Base-by-base conservation (phyloP, 1,140 invertebrate genomes). In the Trissolcus basalis region DNA sequence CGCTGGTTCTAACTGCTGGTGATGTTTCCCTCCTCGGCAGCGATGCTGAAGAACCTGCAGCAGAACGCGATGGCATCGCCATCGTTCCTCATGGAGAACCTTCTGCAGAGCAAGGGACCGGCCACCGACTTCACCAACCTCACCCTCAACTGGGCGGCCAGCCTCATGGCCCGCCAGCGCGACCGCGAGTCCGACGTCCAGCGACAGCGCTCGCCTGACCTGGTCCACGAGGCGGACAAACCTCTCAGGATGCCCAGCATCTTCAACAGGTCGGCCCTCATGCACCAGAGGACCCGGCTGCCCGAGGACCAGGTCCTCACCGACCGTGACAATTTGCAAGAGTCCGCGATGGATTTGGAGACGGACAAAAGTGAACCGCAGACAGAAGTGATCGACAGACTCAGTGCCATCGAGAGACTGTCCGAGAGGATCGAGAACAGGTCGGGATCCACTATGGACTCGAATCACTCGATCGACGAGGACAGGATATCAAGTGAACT, bases 51-150 rank as follows among this genome's bases (percentile, higher is more conserved):
- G 73, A 88, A 88, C 77, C 72, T 88, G 64, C 85, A 87, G 59
- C 87, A 88, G 72, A 85, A 86, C 77, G 81, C 84, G 53, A 86
- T 86, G 85, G 82, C 83, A 51, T 86, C 88, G 76, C 87, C 88
- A 7, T 87, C 88, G 7, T 91, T 90, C 70, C 80, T 90, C 11
- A 89, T 91, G 84, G 90, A 91, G 78, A 90, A 90, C 77, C 79
- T 91, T 13, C 83, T 90, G 16, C 85, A 90, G 68, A 90, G 88
- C 67, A 88, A 87, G 72, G 78, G 80, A 13, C 74, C 86, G 15
- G 74, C 81, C 10, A 78, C 80, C 33, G 84, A 87, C 14, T 80
- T 88, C 12, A 85, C 84, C 11, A 87, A 86, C 27, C 41, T 88
- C 58, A 89, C 87, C 41, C 80, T 89, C 15, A 88, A 86, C 56